Conservation (phyloP, 2,113 vertebrate species). For the Anarrhichthys ocellatus region DNA sequence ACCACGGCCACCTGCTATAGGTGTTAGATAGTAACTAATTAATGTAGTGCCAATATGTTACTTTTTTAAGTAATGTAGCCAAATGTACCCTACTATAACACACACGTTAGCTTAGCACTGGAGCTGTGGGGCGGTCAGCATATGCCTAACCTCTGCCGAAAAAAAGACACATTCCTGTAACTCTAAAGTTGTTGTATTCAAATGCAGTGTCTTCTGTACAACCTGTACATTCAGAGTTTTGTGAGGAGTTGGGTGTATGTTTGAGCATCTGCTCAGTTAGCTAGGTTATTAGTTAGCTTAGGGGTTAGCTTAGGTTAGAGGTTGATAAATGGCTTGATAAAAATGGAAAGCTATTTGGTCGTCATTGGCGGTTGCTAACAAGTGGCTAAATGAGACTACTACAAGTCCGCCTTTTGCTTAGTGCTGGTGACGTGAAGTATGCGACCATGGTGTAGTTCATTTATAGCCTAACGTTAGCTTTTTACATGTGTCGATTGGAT, state of each 20-base stretch:
- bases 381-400: no score
- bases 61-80: neutral
- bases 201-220: neutral
- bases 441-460: no score
- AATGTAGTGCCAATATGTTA: neutral
- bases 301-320: neutral
- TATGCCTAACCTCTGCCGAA: neutral
- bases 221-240: neutral
- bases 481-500: no score
- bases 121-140: no score
- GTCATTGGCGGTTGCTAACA: no score
- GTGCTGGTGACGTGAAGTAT: no score
- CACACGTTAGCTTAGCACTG: no score
- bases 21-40: conserved; percentile 4
- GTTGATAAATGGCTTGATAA: neutral
- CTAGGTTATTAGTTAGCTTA: neutral
- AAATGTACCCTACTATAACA: neutral
- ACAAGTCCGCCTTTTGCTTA: no score
- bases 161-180: neutral
- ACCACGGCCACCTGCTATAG: conserved; percentile 5
- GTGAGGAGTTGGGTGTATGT: neutral
- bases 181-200: neutral
- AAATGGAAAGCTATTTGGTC: no score
- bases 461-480: no score
- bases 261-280: neutral